A percentile compares a stretch with the other conserved stretches of the same genome.
Conservation (phyloP, 2,797 vertebrate genomes). For the Fistularia commersonii region DNA sequence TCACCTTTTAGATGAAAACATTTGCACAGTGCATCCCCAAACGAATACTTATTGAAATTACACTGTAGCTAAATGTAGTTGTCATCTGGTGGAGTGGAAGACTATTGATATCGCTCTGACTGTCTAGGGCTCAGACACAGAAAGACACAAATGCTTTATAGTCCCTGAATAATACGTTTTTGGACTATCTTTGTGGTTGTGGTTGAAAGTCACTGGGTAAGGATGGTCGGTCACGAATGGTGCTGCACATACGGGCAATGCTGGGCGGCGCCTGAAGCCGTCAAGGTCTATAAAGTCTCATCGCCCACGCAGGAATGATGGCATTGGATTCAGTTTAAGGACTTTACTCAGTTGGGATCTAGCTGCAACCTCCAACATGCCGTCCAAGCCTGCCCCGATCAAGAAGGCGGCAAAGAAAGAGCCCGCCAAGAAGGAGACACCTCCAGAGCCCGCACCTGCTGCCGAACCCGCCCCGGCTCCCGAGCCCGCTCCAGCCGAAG, state of each 20-base stretch:
- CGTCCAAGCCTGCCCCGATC: slow-evolving; percentile 80
- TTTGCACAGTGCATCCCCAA: no score
- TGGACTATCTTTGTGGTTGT: not conserved
- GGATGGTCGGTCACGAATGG: not conserved
- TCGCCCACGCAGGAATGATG: slow-evolving; percentile 23
- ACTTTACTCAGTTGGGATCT: slow-evolving; percentile 66
- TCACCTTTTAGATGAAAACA: no score
- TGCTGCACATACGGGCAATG: slow-evolving; percentile 27
- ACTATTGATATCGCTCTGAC: no score
- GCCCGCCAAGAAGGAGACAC: slow-evolving; percentile 59
- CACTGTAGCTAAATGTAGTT: no score
- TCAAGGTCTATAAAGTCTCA: slow-evolving; percentile 59
- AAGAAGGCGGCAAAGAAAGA: slow-evolving; percentile 77
- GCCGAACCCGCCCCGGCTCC: slow-evolving; percentile 31
- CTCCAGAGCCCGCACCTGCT: slow-evolving; percentile 36
- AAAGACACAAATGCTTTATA: not conserved
- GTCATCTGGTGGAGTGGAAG: no score
- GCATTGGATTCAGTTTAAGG: slow-evolving; percentile 63
- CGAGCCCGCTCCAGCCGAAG: slow-evolving; percentile 21
- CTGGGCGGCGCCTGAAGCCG: slow-evolving; percentile 51
- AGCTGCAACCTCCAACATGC: slow-evolving; percentile 75
- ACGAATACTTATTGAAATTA: no score
- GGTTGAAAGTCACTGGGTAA: not conserved
- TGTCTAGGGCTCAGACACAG: no score
- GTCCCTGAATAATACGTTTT: not conserved